phyloP scores from a whole-genome alignment of 2,113 vertebrate genomes.

The Saimiri boliviensis region DNA sequence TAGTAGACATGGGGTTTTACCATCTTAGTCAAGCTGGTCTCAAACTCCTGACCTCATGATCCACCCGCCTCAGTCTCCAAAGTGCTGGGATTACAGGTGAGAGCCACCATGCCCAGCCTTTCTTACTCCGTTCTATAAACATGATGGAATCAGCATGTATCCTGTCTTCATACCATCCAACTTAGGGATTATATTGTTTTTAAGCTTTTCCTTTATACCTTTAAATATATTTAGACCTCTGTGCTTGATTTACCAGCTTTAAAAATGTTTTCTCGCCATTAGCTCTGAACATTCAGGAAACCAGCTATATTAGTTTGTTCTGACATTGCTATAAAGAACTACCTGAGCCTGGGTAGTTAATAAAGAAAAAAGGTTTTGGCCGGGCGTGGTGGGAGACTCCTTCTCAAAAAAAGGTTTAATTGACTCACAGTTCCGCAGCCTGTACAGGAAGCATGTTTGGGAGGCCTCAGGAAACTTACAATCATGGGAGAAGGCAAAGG shows the following conservation, averaged over 20 bases:
- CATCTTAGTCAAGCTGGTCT: background rate
- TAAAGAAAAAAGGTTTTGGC: too few relatives aligned
- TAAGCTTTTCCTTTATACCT: background rate
- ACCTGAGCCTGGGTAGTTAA: too few relatives aligned
- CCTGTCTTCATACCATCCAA: background rate
- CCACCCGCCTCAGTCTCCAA: background rate
- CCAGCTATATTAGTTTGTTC: background rate
- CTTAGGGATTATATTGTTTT: background rate
- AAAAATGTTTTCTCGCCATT: background rate
- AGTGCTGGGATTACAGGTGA: background rate
- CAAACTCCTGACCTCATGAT: background rate
- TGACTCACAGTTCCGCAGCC: too few relatives aligned
- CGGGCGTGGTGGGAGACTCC: too few relatives aligned
- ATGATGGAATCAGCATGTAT: background rate
- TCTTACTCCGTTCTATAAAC: background rate
- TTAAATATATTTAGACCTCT: background rate
- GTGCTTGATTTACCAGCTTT: background rate
- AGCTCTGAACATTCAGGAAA: background rate
- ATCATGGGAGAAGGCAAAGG: too few relatives aligned
- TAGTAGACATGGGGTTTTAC: background rate
- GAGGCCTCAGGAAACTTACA: too few relatives aligned
- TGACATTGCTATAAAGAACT: too few relatives aligned
- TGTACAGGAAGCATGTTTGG: too few relatives aligned
- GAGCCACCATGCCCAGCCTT: background rate
- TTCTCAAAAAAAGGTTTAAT: too few relatives aligned